Conservation (phyloP, 53 echinoderm and acorn worm genomes). For the Apostichopus leukothele region DNA sequence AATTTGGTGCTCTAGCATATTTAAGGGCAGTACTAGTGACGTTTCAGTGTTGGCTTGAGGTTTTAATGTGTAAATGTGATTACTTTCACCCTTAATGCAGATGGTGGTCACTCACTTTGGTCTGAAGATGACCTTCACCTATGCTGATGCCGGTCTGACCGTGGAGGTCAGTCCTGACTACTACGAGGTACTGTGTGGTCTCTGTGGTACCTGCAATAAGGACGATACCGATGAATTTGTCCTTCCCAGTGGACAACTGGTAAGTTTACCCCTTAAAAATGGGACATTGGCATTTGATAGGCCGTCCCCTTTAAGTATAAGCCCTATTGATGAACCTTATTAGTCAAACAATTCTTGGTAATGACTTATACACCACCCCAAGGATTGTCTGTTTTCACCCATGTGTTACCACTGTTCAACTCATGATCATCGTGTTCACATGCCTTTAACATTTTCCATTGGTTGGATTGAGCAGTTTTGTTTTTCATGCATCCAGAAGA, state of each 20-base stretch:
- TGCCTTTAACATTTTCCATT: no score
- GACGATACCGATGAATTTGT: background rate
- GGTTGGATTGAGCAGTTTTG: no score
- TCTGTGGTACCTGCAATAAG: conserved; percentile 17
- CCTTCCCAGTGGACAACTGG: background rate
- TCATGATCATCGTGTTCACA: no score
- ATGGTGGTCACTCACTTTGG: conserved; percentile 7
- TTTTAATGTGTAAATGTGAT: no score
- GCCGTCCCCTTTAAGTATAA: conserved; percentile 2
- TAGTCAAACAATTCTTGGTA: background rate
- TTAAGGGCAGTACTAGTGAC: no score
- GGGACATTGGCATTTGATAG: background rate
- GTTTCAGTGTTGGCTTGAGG: no score
- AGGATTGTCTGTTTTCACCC: background rate
- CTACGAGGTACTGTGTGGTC: conserved; percentile 15
- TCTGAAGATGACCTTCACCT: background rate
- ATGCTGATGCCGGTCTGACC: background rate
- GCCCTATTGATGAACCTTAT: background rate
- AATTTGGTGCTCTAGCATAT: no score
- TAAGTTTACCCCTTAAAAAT: conserved; percentile 12
- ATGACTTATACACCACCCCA: background rate
- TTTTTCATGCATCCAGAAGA: no score
- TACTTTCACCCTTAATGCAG: background rate
- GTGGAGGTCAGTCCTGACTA: conserved; percentile 18
- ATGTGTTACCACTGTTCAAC: background rate